Evolutionary conservation across 2,797 vertebrate genomes (phyloP), one percentile per base, ranked within the genome.

Genomic region (Echeneis naucrates): DNA sequence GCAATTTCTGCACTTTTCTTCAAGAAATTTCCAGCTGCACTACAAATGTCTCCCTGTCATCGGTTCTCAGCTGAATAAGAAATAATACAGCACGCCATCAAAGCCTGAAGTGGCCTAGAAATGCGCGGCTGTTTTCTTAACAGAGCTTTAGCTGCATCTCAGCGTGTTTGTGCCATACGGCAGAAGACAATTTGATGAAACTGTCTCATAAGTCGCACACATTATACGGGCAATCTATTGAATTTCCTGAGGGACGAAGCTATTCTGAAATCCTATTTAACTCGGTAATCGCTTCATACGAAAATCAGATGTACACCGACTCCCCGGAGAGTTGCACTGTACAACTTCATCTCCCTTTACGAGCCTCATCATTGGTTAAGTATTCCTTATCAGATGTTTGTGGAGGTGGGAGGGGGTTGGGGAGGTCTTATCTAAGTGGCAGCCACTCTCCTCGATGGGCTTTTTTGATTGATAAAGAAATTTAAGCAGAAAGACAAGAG

Each of bases 381-480:
- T 38, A 68, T 68, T 69, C 38, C 52, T 47, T 47, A 38, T 63
- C 56, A 42, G 60, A 63, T 53, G 23, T n/a, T 2, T 11, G 32
- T 19, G 9, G 32, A 5, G n/a, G 40, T 12, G 23, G 23, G 2
- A 17, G 16, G 3, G 30, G 17, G 55, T 33, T 17, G 67, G 37
- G 47, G 32, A 19, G 42, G 6, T 44, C 67, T 55, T 70, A 75
- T 88, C 68, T 85, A 81, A 82, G 87, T 42, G 61, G 68, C 70
- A 76, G 82, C 68, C 84, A 67, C 85, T 84, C 81, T 73, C 75
- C 78, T 72, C 73, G 81, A 88, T 85, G 62, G 82, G 68, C 77
- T 83, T 56, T 66, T 86, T 87, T 80, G 84, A 91, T 85, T 89
- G 84, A 85, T 90, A 79, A 87, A 87, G 81, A 90, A 75, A 81